phyloP scores from a whole-genome alignment of 2,888 invertebrate species.

The Orthonevra nobilis region DNA sequence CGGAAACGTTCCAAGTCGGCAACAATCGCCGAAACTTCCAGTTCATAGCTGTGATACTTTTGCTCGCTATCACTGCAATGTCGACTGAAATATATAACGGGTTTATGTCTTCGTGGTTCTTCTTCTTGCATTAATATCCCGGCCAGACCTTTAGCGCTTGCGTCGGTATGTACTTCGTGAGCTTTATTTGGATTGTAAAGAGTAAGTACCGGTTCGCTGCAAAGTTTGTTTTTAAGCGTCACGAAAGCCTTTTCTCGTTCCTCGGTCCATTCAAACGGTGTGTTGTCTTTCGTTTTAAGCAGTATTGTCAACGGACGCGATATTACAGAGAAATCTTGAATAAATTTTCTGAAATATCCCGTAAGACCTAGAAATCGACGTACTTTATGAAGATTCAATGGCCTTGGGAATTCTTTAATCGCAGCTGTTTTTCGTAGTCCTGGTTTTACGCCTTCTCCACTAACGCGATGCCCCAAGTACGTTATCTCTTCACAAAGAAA shows the following conservation, averaged over 20 bases:
- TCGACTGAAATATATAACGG: slow-evolving; percentile 12
- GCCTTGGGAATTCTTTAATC: background rate
- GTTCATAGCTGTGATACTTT: slow-evolving; percentile 12
- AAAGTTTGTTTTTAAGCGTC: background rate
- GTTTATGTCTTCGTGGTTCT: background rate
- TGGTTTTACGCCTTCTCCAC: background rate
- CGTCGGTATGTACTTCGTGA: slow-evolving; percentile 20
- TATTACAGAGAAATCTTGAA: background rate
- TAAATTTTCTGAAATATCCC: background rate
- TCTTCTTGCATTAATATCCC: background rate
- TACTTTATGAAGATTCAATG: background rate
- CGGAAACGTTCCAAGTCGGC: background rate
- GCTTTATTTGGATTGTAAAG: background rate
- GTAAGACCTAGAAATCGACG: background rate
- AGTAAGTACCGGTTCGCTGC: background rate
- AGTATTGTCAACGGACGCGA: background rate
- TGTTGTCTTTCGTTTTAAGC: background rate
- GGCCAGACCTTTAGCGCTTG: background rate
- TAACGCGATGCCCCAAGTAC: background rate
- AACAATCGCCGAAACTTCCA: slow-evolving; percentile 10
- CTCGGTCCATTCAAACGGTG: no score
- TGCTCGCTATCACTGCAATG: slow-evolving; percentile 1
- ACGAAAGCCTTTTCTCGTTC: background rate
- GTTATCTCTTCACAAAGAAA: background rate
- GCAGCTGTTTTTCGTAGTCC: background rate